phyloP scores from a whole-genome alignment of 2,113 vertebrate species.

The Pheucticus melanocephalus region DNA sequence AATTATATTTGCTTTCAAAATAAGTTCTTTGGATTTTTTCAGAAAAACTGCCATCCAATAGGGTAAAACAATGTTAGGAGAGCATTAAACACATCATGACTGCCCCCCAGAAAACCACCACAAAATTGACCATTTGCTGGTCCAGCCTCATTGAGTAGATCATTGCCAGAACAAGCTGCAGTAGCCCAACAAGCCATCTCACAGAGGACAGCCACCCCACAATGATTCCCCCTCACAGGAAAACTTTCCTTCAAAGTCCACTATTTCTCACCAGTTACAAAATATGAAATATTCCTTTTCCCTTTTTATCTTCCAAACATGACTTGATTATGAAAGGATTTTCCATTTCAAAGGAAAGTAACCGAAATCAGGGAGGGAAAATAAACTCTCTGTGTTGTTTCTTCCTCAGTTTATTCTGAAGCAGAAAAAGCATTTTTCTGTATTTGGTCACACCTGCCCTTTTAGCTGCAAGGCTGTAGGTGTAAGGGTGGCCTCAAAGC shows the following conservation, averaged over 20 bases:
- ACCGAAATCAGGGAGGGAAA: background rate
- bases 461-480: background rate
- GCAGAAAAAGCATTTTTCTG: background rate
- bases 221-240: background rate
- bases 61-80: background rate
- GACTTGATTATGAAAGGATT: background rate
- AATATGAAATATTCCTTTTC: background rate
- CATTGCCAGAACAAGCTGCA: background rate
- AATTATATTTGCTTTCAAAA: background rate
- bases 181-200: background rate
- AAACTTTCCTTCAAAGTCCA: background rate
- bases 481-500: background rate
- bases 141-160: background rate
- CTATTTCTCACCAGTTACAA: background rate
- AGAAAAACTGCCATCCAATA: background rate
- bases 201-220: background rate
- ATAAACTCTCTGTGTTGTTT: background rate
- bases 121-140: background rate
- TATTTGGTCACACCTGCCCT: background rate
- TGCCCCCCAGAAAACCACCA: background rate
- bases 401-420: background rate
- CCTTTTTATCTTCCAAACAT: background rate
- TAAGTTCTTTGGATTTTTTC: background rate
- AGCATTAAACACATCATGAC: background rate
- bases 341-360: background rate